Percentiles rank a stretch among this genome's conserved stretches.
Conservation (phyloP, 2,797 vertebrate genomes). For the Moxostoma hubbsi region DNA sequence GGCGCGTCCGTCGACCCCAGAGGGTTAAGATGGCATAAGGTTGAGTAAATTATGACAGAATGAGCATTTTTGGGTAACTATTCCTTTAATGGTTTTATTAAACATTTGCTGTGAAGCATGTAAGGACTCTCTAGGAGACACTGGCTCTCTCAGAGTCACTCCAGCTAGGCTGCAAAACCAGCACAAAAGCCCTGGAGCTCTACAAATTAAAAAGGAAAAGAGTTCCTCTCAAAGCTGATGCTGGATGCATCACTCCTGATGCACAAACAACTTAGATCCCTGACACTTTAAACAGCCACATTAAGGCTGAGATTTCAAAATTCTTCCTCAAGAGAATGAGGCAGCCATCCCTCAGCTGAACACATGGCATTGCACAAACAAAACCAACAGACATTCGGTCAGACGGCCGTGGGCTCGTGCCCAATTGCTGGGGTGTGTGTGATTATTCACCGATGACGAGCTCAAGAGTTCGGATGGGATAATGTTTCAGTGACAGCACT, state of each 20-base stretch:
- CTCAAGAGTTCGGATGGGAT: slow-evolving; percentile 38
- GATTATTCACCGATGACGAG: slow-evolving; percentile 57
- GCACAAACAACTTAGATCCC: slow-evolving; percentile 19
- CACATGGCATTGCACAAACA: slow-evolving; percentile 4
- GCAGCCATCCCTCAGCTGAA: neutral
- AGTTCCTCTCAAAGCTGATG: slow-evolving; percentile 23
- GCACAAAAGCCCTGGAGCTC: slow-evolving; percentile 27
- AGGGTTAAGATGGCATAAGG: no score
- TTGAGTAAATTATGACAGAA: no score
- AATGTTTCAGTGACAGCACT: slow-evolving; percentile 49
- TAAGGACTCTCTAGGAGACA: slow-evolving; percentile 47
- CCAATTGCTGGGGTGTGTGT: slow-evolving; percentile 24
- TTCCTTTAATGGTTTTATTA: no score
- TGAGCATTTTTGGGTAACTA: no score
- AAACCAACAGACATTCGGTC: slow-evolving; percentile 23
- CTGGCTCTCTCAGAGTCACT: slow-evolving; percentile 55
- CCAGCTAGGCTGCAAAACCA: slow-evolving; percentile 49
- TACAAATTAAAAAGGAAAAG: slow-evolving; percentile 22
- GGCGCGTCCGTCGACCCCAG: no score
- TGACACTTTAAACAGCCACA: slow-evolving; percentile 21
- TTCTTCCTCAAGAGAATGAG: slow-evolving; percentile 2
- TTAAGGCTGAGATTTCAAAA: slow-evolving; percentile 41
- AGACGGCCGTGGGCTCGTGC: slow-evolving; percentile 22
- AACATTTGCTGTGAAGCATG: neutral
- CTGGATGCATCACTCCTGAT: slow-evolving; percentile 6